Evolutionary conservation across 2,888 invertebrate genomes (phyloP).

Genomic region (Antheraea yamamai): DNA sequence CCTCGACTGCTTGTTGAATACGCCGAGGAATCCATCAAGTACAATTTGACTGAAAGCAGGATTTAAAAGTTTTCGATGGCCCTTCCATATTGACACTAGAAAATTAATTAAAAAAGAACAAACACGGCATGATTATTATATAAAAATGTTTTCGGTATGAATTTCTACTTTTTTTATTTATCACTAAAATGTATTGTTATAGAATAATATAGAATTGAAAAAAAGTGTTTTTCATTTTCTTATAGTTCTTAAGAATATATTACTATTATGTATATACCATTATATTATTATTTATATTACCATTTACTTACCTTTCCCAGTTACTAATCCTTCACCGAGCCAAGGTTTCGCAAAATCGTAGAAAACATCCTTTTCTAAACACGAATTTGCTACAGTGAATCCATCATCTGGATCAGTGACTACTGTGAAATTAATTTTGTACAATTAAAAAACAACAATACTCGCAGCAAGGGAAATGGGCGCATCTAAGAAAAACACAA

Average conservation of each 20-base stretch:
- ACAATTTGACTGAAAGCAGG: constrained; percentile 59
- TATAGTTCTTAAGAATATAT: too few relatives aligned
- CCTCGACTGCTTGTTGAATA: constrained; percentile 56
- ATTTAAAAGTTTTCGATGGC: constrained; percentile 57
- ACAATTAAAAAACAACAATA: not conserved
- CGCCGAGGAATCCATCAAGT: constrained; percentile 51
- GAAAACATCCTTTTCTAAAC: constrained; percentile 61
- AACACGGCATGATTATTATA: not conserved
- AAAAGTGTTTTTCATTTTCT: not conserved
- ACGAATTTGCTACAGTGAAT: constrained; percentile 60
- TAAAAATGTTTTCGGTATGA: too few relatives aligned
- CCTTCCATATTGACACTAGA: constrained; percentile 56
- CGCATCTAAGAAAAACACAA: too few relatives aligned
- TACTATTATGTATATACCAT: too few relatives aligned
- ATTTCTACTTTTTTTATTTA: not conserved
- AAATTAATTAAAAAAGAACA: not conserved
- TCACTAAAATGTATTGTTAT: too few relatives aligned
- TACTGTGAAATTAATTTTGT: constrained; percentile 41
- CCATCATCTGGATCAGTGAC: constrained; percentile 68
- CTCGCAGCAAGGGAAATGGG: too few relatives aligned
- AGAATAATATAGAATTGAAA: too few relatives aligned
- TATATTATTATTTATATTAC: too few relatives aligned
- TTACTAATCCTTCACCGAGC: constrained; percentile 68
- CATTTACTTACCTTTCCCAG: constrained; percentile 50
- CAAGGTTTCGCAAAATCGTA: constrained; percentile 71